These are phyloP conservation scores for Halisarca cf. caerulea DNA, from an alignment of 37 sponge, comb jelly and placozoan genomes.

Conservation along the genomic window DNA sequence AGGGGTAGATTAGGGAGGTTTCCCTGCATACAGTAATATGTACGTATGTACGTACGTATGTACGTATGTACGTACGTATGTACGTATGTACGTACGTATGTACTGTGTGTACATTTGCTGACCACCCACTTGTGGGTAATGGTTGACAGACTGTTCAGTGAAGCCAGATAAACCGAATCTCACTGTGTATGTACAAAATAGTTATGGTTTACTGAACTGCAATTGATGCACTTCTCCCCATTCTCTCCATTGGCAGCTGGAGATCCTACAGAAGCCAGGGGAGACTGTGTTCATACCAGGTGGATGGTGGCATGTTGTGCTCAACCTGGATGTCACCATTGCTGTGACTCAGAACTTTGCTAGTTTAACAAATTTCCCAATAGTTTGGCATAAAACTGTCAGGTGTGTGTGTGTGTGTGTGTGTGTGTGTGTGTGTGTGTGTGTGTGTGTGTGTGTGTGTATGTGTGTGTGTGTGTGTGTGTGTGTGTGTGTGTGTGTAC, in stretches of 20 bases:
- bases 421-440: no score
- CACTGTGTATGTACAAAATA: no score
- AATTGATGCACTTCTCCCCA: no score
- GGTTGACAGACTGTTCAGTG: no score
- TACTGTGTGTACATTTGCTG: no score
- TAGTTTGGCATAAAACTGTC: slow-evolving; percentile 91
- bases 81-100: background rate
- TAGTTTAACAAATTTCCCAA: slow-evolving; percentile 82
- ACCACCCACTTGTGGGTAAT: no score
- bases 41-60: background rate
- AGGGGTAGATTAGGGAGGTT: no score
- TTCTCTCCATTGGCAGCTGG: no score
- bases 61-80: background rate
- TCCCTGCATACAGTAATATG: background rate
- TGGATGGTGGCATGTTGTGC: slow-evolving; percentile 99
- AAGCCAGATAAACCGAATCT: no score
- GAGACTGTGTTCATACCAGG: slow-evolving; percentile 98
- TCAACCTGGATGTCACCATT: slow-evolving; percentile 88
- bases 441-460: background rate
- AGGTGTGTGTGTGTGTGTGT: slow-evolving; percentile 29
- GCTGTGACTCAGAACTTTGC: slow-evolving; percentile 98
- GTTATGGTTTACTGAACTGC: no score
- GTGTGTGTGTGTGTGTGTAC: no score
- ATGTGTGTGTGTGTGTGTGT: background rate
- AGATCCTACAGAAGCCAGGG: slow-evolving; percentile 85